A percentile compares a stretch with the other conserved stretches of the same genome.
Conservation (phyloP, 2,888 invertebrate species). For the Euphydryas editha region DNA sequence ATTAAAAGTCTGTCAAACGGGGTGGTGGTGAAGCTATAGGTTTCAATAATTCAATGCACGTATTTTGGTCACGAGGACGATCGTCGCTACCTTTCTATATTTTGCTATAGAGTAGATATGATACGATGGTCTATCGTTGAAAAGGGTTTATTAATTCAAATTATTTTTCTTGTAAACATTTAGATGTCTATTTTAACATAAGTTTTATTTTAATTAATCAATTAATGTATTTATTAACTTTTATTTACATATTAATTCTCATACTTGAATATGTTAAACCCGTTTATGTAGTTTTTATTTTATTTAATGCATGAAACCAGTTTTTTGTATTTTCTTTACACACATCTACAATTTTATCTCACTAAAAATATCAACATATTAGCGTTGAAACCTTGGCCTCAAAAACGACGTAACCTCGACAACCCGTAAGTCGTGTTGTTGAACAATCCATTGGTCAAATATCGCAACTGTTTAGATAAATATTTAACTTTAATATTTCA, state of each 20-base stretch:
- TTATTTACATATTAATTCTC: not conserved
- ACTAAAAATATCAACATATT: constrained; percentile 71
- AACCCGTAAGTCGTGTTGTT: constrained; percentile 60
- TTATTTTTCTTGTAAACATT: constrained; percentile 2
- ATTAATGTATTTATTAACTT: not conserved
- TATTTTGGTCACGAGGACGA: constrained; percentile 80
- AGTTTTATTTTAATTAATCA: not conserved
- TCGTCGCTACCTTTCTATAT: constrained; percentile 43
- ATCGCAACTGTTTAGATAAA: constrained; percentile 66
- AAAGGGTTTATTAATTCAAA: constrained; percentile 57
- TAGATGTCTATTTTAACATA: not conserved
- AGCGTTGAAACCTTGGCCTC: constrained; percentile 77
- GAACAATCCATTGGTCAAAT: constrained; percentile 72
- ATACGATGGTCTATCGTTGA: constrained; percentile 11
- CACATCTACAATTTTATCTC: constrained; percentile 54
- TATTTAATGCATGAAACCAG: constrained; percentile 27
- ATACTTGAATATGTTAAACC: constrained; percentile 45
- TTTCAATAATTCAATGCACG: constrained; percentile 77
- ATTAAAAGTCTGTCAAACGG: constrained; percentile 55
- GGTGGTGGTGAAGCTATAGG: constrained; percentile 50
- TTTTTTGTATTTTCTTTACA: constrained; percentile 54
- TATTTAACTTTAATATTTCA: constrained; percentile 41
- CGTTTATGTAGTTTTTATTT: constrained; percentile 25
- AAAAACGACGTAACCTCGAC: constrained; percentile 72
- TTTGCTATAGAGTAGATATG: constrained; percentile 38